Conservation (phyloP, 2,797 vertebrate species). For the Catharus ustulatus region DNA sequence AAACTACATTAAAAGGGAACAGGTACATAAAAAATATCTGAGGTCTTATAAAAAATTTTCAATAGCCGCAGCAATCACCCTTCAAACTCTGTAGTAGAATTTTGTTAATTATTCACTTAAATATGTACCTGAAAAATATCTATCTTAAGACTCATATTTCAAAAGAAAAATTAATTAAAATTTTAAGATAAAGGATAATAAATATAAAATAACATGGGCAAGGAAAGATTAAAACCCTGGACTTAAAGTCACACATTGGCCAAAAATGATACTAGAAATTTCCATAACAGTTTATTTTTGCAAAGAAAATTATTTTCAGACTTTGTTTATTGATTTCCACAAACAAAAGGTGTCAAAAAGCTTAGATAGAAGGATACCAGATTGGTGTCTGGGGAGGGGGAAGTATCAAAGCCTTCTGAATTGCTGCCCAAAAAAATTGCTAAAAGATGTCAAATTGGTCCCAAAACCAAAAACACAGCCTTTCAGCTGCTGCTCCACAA, state of each 20-base stretch:
- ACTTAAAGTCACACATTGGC: background rate
- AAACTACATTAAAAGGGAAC: background rate
- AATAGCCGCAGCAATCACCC: background rate
- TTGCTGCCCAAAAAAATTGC: constrained; percentile 51
- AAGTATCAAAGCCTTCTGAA: constrained; percentile 52
- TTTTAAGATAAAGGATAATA: background rate
- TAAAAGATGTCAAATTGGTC: constrained; percentile 60
- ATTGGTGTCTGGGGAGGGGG: constrained; percentile 25
- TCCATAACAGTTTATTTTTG: constrained; percentile 21
- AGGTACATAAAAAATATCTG: background rate
- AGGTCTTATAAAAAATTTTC: background rate
- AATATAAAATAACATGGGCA: background rate
- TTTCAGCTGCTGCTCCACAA: constrained; percentile 55
- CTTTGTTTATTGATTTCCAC: constrained; percentile 61
- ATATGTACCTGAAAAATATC: background rate
- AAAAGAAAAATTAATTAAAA: background rate
- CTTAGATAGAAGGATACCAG: constrained; percentile 59
- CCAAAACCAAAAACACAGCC: constrained; percentile 47
- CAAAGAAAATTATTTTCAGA: constrained; percentile 44
- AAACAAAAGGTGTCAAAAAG: constrained; percentile 62
- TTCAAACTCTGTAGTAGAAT: background rate
- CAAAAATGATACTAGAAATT: background rate
- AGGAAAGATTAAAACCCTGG: background rate
- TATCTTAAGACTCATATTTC: background rate
- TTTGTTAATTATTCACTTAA: background rate